Conservation (phyloP, 1,140 invertebrate species). For the Bombus superbus region DNA sequence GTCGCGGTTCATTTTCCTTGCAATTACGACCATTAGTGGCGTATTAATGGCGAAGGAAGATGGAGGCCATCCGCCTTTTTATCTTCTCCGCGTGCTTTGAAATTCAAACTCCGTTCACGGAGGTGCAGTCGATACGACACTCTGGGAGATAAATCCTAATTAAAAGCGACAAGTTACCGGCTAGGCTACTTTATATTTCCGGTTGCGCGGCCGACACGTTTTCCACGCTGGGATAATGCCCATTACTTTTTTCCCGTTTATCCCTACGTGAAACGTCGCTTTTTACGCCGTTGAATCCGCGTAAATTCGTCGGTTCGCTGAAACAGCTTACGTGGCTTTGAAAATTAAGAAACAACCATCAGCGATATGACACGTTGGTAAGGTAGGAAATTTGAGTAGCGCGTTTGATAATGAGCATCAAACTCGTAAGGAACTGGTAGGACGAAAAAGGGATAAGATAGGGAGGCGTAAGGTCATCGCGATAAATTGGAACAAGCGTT, state of each 20-base stretch:
- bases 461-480: background rate
- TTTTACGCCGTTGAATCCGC: background rate
- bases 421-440: background rate
- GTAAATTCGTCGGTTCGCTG: slow-evolving; percentile 40
- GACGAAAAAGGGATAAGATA: background rate
- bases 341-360: background rate
- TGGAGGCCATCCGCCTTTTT: slow-evolving; percentile 34
- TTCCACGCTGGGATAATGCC: slow-evolving; percentile 42
- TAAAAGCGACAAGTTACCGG: slow-evolving; percentile 58
- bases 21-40: background rate
- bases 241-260: slow-evolving; percentile 26
- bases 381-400: background rate
- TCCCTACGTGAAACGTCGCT: background rate
- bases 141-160: slow-evolving; percentile 63
- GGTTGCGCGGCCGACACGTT: slow-evolving; percentile 37
- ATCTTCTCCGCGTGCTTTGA: background rate
- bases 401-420: background rate
- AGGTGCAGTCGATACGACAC: slow-evolving; percentile 35
- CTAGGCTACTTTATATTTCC: slow-evolving; percentile 65
- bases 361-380: background rate
- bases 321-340: background rate
- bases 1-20: background rate
- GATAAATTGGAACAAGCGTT: background rate
- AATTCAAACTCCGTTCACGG: slow-evolving; percentile 22
- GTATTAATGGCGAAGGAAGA: background rate